Conservation (phyloP, 2,113 vertebrate genomes). For the Nicator chloris region DNA sequence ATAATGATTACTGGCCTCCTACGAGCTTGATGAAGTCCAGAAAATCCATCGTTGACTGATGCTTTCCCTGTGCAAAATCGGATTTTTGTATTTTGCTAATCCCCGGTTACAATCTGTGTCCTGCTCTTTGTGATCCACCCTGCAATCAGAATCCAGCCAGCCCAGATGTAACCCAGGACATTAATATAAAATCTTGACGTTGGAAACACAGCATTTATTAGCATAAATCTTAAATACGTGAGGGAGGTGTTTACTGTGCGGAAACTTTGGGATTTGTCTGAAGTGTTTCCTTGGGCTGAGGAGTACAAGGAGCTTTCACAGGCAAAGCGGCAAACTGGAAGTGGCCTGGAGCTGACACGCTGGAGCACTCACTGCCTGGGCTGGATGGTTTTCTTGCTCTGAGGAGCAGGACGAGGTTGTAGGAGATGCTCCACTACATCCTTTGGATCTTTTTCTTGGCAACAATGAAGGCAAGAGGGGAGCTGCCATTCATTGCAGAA, state of each 20-base stretch:
- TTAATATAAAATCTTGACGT: not conserved
- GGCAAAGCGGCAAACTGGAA: not conserved
- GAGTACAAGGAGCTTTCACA: not conserved
- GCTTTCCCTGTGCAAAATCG: conserved; percentile 89
- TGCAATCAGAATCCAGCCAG: conserved; percentile 73
- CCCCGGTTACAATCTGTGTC: conserved; percentile 90
- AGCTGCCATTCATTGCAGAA: conserved; percentile 88
- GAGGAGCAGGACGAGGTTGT: not conserved
- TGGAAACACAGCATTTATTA: not conserved
- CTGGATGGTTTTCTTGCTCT: not conserved
- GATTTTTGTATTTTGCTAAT: conserved; percentile 93
- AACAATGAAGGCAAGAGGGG: conserved; percentile 79
- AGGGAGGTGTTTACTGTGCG: not conserved
- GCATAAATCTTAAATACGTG: conserved; percentile 18
- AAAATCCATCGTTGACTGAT: conserved; percentile 83
- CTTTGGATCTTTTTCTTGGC: conserved; percentile 84
- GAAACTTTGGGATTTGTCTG: conserved; percentile 57
- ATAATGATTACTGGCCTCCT: conserved; percentile 53
- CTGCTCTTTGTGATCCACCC: conserved; percentile 74
- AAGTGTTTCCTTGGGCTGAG: not conserved
- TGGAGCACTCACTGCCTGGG: not conserved
- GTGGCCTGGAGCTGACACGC: not conserved
- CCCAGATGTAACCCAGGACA: conserved; percentile 58
- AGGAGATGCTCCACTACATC: conserved; percentile 62
- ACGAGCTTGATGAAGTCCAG: conserved; percentile 81